Conservation (phyloP, 2,888 invertebrate genomes). For the Thalpophila matura region DNA sequence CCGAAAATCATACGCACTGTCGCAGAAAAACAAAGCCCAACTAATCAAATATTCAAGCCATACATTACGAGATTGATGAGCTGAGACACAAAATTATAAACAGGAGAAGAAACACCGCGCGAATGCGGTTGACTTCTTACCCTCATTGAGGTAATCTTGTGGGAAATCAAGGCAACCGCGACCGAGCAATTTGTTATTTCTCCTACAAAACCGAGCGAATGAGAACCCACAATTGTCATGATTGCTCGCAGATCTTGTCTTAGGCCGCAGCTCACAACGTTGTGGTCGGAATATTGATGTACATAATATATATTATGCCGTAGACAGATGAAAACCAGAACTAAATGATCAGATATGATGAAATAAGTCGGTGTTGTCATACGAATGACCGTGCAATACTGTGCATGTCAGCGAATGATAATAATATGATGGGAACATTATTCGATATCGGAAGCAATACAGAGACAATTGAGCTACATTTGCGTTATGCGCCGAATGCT, state of each 20-base stretch:
- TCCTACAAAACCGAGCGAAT: slow-evolving; percentile 71
- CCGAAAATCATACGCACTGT: slow-evolving; percentile 21
- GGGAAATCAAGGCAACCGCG: slow-evolving; percentile 84
- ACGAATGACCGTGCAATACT: slow-evolving; percentile 29
- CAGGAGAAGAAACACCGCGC: slow-evolving; percentile 69
- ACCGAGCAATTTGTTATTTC: slow-evolving; percentile 82
- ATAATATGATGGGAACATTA: slow-evolving; percentile 36
- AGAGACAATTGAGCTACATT: slow-evolving; percentile 36
- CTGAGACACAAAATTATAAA: slow-evolving; percentile 74
- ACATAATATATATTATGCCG: slow-evolving; percentile 63
- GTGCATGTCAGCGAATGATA: slow-evolving; percentile 42
- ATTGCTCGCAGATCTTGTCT: slow-evolving; percentile 52
- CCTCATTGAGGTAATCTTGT: slow-evolving; percentile 84
- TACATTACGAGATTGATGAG: slow-evolving; percentile 67
- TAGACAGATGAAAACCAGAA: slow-evolving; percentile 57
- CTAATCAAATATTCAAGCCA: slow-evolving; percentile 65
- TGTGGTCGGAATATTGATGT: slow-evolving; percentile 71
- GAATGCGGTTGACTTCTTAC: slow-evolving; percentile 79
- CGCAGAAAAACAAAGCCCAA: slow-evolving; percentile 47
- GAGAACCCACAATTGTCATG: slow-evolving; percentile 66
- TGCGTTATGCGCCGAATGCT: slow-evolving; percentile 42
- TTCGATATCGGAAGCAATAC: slow-evolving; percentile 37
- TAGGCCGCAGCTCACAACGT: slow-evolving; percentile 53
- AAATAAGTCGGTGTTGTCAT: slow-evolving; percentile 35
- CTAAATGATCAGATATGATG: slow-evolving; percentile 53